Percentiles rank a stretch among this genome's conserved stretches.
Conservation (phyloP, 2,113 vertebrate species). For the Lophius piscatorius region DNA sequence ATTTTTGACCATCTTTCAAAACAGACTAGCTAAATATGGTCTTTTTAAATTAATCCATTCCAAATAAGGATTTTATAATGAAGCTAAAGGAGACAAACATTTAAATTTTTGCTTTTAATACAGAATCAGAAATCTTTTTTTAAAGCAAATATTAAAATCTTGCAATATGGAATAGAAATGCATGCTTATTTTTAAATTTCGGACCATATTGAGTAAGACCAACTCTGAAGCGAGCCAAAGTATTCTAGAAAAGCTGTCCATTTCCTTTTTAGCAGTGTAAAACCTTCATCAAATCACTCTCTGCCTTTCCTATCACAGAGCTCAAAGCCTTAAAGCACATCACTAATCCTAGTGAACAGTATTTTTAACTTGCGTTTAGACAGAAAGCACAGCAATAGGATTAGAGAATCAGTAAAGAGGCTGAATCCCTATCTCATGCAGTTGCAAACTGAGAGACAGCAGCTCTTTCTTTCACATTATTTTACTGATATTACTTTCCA, state of each 20-base stretch:
- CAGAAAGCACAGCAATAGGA: conserved; percentile 81
- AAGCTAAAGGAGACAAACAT: no score
- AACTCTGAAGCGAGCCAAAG: neutral
- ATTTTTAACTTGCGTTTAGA: conserved; percentile 83
- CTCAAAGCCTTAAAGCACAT: conserved; percentile 79
- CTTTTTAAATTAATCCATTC: no score
- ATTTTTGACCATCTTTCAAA: no score
- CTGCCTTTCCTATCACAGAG: conserved; percentile 50
- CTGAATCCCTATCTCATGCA: conserved; percentile 69
- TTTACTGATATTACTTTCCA: conserved; percentile 15
- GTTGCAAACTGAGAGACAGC: conserved; percentile 47
- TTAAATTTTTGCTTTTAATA: no score
- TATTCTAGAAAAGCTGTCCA: conserved; percentile 24
- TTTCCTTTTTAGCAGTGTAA: conserved; percentile 42
- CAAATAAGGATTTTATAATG: neutral
- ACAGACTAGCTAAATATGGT: no score
- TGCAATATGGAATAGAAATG: no score
- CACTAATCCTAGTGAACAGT: conserved; percentile 79
- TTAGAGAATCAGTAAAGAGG: conserved; percentile 76
- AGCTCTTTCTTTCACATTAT: conserved; percentile 48
- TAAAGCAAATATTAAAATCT: no score
- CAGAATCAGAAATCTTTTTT: no score
- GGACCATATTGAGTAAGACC: neutral
- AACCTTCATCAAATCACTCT: conserved; percentile 49
- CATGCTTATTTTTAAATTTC: neutral